Base-by-base conservation (phyloP, 2,797 vertebrate genomes). In the Orestias chungarensis region DNA sequence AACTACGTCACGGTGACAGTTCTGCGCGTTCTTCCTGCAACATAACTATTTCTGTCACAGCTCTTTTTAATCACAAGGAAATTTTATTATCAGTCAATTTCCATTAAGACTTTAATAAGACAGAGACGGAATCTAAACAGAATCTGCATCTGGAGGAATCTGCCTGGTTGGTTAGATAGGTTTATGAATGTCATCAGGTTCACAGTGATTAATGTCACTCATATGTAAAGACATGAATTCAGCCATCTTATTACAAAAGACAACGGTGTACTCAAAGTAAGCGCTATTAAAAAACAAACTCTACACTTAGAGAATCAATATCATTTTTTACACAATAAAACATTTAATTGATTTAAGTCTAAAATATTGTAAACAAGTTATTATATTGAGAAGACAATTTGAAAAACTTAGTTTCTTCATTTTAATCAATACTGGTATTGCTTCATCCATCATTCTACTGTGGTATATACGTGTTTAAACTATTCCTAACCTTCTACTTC, bases 21-120 rank as follows among this genome's bases (percentile, higher is more conserved):
- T 85, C 76, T 79, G 74, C 70, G 66, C 59, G 35, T 82, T 86
- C 82, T 85, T 76, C 71, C 71, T 66, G 76, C 80, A 89, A 87
- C 81, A 86, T 76, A 75, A 80, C 85, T 84, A 52, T 79, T 69
- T 83, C 81, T 79, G 83, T 90, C 89, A 85, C 76, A 79, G 81
- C 74, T 85, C 81, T 85, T 88, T 91, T 91, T 92, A 91, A 92
- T 91, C 86, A 88, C 50, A 35, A 66, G 23, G 23, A 86, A 40
- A 86, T 88, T 88, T 89, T 86, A 79, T 85, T 84, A 93, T 93
- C 86, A 89, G 91, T 94, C 92, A 94, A 80, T 80, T 87, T 83
- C 80, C 67, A 93, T 94, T 89, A 89, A 59, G 55, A 33, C 43
- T 88, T 81, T 90, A 90, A 93, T 89, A 83, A 89, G 85, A 87